These are phyloP conservation scores for Maniola hyperantus DNA, from an alignment of 2,888 invertebrate species.

Conservation along the genomic window DNA sequence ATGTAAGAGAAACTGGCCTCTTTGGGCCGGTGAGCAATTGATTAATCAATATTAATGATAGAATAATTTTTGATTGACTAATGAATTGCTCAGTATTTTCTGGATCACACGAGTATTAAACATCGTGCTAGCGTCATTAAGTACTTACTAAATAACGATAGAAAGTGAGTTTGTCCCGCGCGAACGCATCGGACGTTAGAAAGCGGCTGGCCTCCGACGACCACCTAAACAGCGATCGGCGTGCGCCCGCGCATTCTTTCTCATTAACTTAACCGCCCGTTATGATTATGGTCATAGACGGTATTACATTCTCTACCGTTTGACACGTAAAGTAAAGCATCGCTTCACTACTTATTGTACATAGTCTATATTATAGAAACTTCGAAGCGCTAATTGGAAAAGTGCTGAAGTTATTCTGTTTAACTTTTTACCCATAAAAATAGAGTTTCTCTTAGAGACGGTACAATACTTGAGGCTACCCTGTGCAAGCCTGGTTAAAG, in stretches of 20 bases:
- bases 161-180: conserved; percentile 76
- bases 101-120: background rate
- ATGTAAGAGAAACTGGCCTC: background rate
- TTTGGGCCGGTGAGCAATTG: background rate
- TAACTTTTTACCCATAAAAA: no score
- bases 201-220: conserved; percentile 66
- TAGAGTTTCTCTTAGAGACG: no score
- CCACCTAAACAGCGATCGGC: conserved; percentile 59
- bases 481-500: no score
- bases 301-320: conserved; percentile 7
- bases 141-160: conserved; percentile 53
- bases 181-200: conserved; percentile 75
- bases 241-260: conserved; percentile 67
- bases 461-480: no score
- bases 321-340: background rate
- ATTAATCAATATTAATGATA: background rate
- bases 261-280: conserved; percentile 43
- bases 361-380: no score
- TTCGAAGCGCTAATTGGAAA: no score
- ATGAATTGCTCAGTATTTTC: background rate
- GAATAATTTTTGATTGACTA: background rate
- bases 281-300: conserved; percentile 12
- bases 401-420: no score
- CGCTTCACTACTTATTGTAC: no score
- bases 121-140: conserved; percentile 47